Evolutionary conservation across 2,797 vertebrate species (phyloP).

Genomic region (Pseudochromis fuscus): DNA sequence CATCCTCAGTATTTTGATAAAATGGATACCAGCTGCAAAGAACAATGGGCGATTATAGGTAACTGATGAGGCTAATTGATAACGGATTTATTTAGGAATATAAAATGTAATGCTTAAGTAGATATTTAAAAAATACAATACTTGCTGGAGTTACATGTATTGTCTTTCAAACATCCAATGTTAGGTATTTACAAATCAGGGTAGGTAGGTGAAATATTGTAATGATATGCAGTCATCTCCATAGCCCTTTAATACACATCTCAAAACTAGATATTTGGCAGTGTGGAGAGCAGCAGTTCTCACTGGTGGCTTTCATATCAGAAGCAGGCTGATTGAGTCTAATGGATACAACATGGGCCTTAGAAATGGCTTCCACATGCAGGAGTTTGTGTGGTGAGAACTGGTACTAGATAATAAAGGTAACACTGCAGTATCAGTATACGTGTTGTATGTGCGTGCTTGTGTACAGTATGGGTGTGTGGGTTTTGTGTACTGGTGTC

Average conservation of each 20-base stretch:
- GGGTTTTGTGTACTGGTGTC: constrained; percentile 21
- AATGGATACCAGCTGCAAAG: constrained; percentile 40
- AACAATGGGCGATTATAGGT: constrained; percentile 31
- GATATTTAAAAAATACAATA: constrained; percentile 5
- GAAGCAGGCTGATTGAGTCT: constrained; percentile 69
- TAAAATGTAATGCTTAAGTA: constrained; percentile 9
- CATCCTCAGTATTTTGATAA: constrained; percentile 27
- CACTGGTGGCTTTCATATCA: constrained; percentile 61
- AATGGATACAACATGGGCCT: constrained; percentile 68
- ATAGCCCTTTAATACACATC: constrained; percentile 30
- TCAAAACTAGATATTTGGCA: constrained; percentile 48
- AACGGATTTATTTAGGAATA: constrained; percentile 3
- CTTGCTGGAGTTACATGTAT: background rate
- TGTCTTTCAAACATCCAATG: background rate
- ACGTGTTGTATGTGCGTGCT: constrained; percentile 14
- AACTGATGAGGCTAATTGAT: constrained; percentile 23
- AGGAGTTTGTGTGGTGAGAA: constrained; percentile 42
- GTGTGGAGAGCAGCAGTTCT: constrained; percentile 39
- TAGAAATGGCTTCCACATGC: constrained; percentile 70
- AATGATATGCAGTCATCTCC: constrained; percentile 21
- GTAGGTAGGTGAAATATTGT: constrained; percentile 6
- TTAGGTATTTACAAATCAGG: constrained; percentile 30
- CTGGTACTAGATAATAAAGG: constrained; percentile 25
- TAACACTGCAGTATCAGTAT: constrained; percentile 2
- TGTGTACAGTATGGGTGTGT: constrained; percentile 17